Base-by-base conservation (phyloP, 1,140 invertebrate species). In the Neodiprion fabricii region DNA sequence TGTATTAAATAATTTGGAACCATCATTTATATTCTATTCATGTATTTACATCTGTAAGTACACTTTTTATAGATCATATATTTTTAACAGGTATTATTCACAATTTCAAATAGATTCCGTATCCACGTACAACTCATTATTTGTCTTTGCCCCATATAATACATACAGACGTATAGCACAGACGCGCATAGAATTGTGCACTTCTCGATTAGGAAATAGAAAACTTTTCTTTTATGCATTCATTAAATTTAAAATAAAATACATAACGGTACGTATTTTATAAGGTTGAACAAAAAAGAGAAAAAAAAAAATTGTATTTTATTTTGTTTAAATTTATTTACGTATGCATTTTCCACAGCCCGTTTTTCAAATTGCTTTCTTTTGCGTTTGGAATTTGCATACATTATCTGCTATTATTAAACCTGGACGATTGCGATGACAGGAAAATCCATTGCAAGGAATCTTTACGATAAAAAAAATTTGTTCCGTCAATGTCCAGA, bases 21-120 rank as follows among this genome's bases (percentile, higher is more conserved):
- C 9, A 9, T 61, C 3, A 1, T 61, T 61, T 12, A 61, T 61
- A 61, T 61, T 61, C 53, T 9, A 61, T 61, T 61, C 11, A 61
- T 61, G 53, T 61, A 61, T 61, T 61, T 61, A 61, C 53, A 61
- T 61, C 3, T 61, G 53, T 61, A 61, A 61, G 53, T 61, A 61
- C 53, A 17, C 53, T 61, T 61, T 40, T 61, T 17, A 11, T 8
- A 61, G 11, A 61, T 61, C 53, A 61, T 61, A 61, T 61, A 61
- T 17, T 14, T 61, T 61, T 61, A 61, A 61, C 28, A 40, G 28
- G 28, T 61, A 61, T 14, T 61, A 61, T 61, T 61, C 53, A 61
- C 53, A 61, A 61, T 61, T 61, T 61, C 53, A 61, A 61, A 40
- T 40, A 40, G 28, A 40, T 40, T 40, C 28, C 28, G 1, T 40